Evolutionary conservation across 2,888 invertebrate species (phyloP).

Genomic region (Thymelicus sylvestris): DNA sequence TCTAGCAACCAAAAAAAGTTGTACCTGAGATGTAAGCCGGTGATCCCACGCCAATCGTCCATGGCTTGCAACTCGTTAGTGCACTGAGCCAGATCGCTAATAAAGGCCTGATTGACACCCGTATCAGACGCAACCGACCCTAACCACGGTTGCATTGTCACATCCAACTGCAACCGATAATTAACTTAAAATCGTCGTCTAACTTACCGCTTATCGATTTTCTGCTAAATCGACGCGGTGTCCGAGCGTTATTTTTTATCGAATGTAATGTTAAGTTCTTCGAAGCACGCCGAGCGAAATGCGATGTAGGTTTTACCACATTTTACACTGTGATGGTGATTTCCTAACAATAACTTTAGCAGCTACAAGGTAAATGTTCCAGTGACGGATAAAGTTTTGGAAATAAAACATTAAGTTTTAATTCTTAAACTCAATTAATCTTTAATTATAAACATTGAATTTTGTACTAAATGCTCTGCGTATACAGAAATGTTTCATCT

Average conservation of each 20-base stretch:
- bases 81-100: conserved; percentile 42
- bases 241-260: conserved; percentile 18
- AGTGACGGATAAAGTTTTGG: no score
- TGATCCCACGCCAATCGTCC: conserved; percentile 12
- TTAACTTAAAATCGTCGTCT: conserved; percentile 28
- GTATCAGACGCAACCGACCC: not conserved
- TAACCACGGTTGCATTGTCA: not conserved
- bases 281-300: conserved; percentile 24
- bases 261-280: conserved; percentile 20
- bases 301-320: not conserved
- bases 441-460: no score
- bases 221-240: conserved; percentile 35
- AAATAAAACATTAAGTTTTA: no score
- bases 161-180: conserved; percentile 9
- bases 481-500: no score
- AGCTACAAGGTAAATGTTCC: no score
- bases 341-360: not conserved
- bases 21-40: no score
- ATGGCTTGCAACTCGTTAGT: conserved; percentile 44
- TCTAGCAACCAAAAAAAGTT: no score
- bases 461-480: no score
- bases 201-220: conserved; percentile 33
- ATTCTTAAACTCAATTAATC: no score
- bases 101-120: conserved; percentile 38
- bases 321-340: conserved; percentile 7